A percentile compares a stretch with the other conserved stretches of the same genome.
Evolutionary conservation across 2,888 invertebrate genomes (phyloP).

Genomic region (Rhogogaster chlorosoma): DNA sequence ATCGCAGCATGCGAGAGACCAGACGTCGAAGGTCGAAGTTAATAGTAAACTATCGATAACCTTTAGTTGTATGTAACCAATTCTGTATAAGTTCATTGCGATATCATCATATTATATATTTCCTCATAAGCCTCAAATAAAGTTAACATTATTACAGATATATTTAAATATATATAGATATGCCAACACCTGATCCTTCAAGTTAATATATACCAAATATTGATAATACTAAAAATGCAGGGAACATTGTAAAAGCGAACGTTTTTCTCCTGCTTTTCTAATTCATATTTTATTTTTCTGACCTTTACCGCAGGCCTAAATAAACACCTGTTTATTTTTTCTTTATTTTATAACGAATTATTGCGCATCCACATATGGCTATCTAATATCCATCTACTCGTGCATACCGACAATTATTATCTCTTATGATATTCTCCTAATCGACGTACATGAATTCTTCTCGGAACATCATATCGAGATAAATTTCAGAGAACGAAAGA

Average conservation of each 20-base stretch:
- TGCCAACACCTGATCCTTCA: neutral
- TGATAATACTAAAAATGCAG: neutral
- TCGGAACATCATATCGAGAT: neutral
- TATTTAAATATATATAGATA: neutral
- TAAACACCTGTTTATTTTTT: neutral
- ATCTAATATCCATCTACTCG: neutral
- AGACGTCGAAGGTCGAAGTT: constrained; percentile 42
- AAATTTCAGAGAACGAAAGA: constrained; percentile 1
- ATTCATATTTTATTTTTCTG: neutral
- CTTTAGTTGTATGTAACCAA: constrained; percentile 2
- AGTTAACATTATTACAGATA: neutral
- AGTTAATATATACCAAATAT: neutral
- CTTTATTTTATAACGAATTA: neutral
- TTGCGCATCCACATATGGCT: neutral
- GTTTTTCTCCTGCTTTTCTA: neutral
- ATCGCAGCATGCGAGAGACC: neutral
- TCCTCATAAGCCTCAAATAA: neutral
- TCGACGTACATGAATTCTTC: neutral
- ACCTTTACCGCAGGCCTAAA: neutral
- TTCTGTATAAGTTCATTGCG: constrained; percentile 10
- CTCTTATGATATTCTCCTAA: neutral
- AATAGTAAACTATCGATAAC: constrained; percentile 52
- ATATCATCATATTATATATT: neutral
- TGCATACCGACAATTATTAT: neutral
- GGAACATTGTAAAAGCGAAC: neutral